Evolutionary conservation across 2,113 vertebrate genomes (phyloP).

Genomic region (Hystrix cristata): DNA sequence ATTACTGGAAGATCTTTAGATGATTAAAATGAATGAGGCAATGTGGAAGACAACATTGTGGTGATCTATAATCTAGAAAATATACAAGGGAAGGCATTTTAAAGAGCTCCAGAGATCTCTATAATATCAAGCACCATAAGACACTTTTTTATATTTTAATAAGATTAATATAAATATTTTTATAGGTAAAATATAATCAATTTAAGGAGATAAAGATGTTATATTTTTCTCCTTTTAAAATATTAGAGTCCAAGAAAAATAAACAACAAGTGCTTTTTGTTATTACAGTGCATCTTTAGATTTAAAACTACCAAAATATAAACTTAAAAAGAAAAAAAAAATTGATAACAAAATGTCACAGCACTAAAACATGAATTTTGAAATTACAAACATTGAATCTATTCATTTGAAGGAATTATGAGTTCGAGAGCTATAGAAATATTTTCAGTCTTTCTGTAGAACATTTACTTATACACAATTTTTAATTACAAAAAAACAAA

Average conservation of each 20-base stretch:
- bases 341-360: conserved; percentile 9
- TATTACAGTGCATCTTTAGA: conserved; percentile 51
- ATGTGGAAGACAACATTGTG: background rate
- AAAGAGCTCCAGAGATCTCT: background rate
- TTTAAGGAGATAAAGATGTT: conserved; percentile 31
- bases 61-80: conserved; percentile 49
- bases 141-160: conserved; percentile 62
- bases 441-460: background rate
- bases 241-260: conserved; percentile 18
- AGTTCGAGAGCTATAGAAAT: background rate
- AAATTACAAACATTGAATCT: conserved; percentile 27
- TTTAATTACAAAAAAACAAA: conserved; percentile 3
- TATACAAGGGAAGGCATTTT: background rate
- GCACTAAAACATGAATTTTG: background rate
- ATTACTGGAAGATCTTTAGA: conserved; percentile 51
- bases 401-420: background rate
- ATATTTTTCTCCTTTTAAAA: background rate
- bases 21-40: conserved; percentile 67
- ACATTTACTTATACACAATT: background rate
- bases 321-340: background rate
- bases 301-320: background rate
- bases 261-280: conserved; percentile 41
- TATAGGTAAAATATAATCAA: conserved; percentile 51
- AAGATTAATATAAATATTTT: conserved; percentile 62
- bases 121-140: conserved; percentile 52